Evolutionary conservation across 1,140 invertebrate genomes (phyloP).

Genomic region (Probaryconus sp.): DNA sequence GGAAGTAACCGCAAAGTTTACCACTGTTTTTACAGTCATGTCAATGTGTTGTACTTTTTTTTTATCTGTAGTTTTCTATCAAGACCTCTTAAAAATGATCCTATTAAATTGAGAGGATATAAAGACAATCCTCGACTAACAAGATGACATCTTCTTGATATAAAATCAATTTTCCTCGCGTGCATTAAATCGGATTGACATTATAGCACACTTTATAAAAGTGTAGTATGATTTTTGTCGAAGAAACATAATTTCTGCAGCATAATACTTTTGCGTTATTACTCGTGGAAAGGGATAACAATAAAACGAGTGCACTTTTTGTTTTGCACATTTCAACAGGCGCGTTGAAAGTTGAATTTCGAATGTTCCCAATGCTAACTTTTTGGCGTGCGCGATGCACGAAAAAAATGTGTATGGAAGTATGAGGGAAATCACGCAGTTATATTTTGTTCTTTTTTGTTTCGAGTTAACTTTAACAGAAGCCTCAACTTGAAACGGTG

Average conservation of each 20-base stretch:
- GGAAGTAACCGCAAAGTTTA: conserved; percentile 11
- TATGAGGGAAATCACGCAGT: conserved; percentile 16
- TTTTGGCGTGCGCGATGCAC: conserved; percentile 16
- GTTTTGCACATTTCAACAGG: conserved; percentile 1
- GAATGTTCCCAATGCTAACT: conserved; percentile 11
- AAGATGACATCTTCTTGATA: too few species aligned
- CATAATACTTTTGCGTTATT: too few species aligned
- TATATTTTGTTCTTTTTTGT: conserved; percentile 23
- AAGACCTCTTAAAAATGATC: not conserved
- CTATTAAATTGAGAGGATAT: too few species aligned
- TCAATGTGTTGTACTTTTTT: conserved; percentile 3
- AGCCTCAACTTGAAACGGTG: conserved; percentile 26
- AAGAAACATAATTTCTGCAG: too few species aligned
- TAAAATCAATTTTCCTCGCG: too few species aligned
- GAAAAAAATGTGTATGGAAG: conserved; percentile 30
- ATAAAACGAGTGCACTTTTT: not conserved
- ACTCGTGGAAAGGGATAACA: too few species aligned
- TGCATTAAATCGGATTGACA: too few species aligned
- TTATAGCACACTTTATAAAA: too few species aligned
- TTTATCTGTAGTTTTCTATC: conserved; percentile 3
- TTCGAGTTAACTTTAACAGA: conserved; percentile 38
- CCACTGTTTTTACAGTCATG: not conserved
- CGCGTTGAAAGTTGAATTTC: conserved; percentile 24
- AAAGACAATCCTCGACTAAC: too few species aligned
- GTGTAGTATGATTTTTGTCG: too few species aligned